A percentile compares a stretch with the other conserved stretches of the same genome.
Evolutionary conservation across 2,113 vertebrate species (phyloP).

Genomic region (Hippocampus zosterae): DNA sequence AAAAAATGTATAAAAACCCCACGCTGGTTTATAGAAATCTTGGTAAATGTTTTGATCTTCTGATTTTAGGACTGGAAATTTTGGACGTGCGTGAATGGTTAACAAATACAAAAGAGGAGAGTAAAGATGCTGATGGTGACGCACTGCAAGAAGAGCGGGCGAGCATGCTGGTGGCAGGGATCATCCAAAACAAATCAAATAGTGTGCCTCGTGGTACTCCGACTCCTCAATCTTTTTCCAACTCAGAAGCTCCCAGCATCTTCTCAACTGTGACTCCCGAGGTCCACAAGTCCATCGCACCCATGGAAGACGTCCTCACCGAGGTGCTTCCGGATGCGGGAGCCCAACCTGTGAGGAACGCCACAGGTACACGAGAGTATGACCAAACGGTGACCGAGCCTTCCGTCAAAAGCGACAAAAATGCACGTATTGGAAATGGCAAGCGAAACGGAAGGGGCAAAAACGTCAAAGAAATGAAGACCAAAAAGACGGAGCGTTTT

Average conservation of each 20-base stretch:
- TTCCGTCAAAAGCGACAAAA: conserved; percentile 19
- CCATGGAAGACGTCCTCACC: conserved; percentile 24
- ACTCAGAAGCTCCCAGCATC: not conserved
- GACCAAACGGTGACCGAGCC: conserved; percentile 3
- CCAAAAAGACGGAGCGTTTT: conserved; percentile 24
- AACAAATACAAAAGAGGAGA: not conserved
- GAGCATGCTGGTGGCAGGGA: conserved; percentile 40
- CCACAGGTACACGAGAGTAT: not conserved
- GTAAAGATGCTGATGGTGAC: not conserved
- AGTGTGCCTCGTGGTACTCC: not conserved
- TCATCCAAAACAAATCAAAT: conserved; percentile 1
- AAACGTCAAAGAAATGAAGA: conserved; percentile 31
- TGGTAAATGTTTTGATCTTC: not conserved
- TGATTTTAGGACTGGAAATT: not conserved
- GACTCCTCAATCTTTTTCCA: not conserved
- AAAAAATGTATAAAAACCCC: not conserved
- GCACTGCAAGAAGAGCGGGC: conserved; percentile 31
- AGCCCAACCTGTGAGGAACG: conserved; percentile 7
- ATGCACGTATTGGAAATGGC: conserved; percentile 14
- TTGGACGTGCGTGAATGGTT: not conserved
- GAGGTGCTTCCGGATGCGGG: conserved; percentile 18
- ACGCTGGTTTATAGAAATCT: not conserved
- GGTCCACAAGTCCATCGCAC: not conserved
- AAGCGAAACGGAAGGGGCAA: conserved; percentile 41
- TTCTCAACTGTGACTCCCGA: not conserved